Percentiles rank a stretch among this genome's conserved stretches.
phyloP scores from a whole-genome alignment of 2,113 vertebrate species.

The Chionomys nivalis region DNA sequence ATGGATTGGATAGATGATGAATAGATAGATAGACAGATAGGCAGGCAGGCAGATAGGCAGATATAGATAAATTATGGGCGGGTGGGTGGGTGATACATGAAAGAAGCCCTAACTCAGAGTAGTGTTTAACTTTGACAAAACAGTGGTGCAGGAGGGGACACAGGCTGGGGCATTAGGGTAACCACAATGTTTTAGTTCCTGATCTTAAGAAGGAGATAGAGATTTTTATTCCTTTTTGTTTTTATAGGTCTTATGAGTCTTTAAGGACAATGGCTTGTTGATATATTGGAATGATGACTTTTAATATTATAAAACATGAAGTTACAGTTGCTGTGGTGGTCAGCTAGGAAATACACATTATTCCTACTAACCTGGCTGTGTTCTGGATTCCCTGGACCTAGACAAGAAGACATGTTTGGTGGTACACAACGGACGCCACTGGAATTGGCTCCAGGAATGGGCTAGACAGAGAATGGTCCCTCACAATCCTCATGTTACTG shows the following conservation, averaged over 20 bases:
- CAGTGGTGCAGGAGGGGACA: background rate
- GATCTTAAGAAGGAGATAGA: background rate
- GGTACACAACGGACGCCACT: background rate
- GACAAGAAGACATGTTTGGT: background rate
- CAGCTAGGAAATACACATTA: background rate
- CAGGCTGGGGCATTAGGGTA: background rate
- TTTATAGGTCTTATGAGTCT: background rate
- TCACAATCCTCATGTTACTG: background rate
- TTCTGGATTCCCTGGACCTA: background rate
- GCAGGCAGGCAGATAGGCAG: background rate
- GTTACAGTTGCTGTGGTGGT: background rate
- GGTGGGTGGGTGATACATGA: too few relatives aligned
- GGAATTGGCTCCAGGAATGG: background rate
- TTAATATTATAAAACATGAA: background rate
- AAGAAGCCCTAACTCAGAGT: background rate
- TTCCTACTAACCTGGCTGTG: background rate
- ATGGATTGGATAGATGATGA: background rate
- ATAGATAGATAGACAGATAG: background rate
- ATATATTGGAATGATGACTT: background rate
- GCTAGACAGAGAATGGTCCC: background rate
- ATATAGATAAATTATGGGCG: background rate
- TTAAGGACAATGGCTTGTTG: background rate
- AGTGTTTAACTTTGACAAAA: background rate
- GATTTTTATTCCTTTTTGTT: background rate
- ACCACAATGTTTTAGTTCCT: background rate